Base-by-base conservation (phyloP, 2,113 vertebrate species). In the Poecile atricapillus region DNA sequence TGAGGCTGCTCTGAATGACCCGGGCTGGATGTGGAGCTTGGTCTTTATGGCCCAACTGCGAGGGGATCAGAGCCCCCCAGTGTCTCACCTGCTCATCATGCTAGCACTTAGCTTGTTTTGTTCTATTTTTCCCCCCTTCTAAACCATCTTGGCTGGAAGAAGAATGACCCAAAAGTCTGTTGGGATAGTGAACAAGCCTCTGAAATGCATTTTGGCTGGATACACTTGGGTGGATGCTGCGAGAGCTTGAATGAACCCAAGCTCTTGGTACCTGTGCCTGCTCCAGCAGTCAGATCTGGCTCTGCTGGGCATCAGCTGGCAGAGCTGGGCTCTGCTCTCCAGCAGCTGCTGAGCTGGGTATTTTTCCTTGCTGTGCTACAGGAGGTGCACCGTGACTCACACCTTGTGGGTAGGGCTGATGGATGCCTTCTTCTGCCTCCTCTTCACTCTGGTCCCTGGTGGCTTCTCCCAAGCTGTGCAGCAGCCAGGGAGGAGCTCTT, bases 401-500 rank as follows among this genome's bases (percentile, higher is more conserved):
- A 46, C 9, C 41, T 31, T 3, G 67, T 88, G 85, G 82, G 88
- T 4, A 90, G 79, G 39, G 41, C 62, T 90, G 87, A 90, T 85
- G 90, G 88, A 86, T 88, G 88, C 74, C 58, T 68, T 71, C 90
- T 47, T 79, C 59, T 95, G 82, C 95, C 79, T 69, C 59, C 68
- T 68, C 46, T 67, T 83, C 44, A 0, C 22, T 68, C 53, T 62
- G 50, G n/a, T 93, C 50, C 76, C 59, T 21, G 8, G 3, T 35
- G 39, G 56, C 52, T 52, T 33, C 39, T 89, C 35, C 64, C 3
- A 14, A 17, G 78, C 43, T 68, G 15, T 2, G 1, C 44, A 30
- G 13, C 44, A 41, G 0, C 9, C 0, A 2, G 19, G 28, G 43
- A 85, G 58, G 70, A 41, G 30, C 35, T 2, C 1, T 58, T 23